Evolutionary conservation across 2,113 vertebrate species (phyloP), one percentile per base, ranked within the genome.

Genomic region (Perca fluviatilis): DNA sequence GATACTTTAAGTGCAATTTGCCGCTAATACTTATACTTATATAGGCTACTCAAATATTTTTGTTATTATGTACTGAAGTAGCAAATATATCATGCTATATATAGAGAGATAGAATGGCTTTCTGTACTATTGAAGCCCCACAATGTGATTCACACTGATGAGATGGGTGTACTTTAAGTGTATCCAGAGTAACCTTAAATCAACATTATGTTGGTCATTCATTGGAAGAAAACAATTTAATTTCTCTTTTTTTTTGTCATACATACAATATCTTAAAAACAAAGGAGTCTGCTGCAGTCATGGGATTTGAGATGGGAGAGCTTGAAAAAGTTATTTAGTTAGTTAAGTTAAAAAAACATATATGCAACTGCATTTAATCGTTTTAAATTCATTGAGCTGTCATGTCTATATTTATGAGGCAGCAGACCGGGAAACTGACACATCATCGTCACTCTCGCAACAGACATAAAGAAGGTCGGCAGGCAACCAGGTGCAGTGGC

Each of bases 371-470:
- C 63, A 58, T 86, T 86, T 54, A n/a, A 76, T 86, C 58, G 67
- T 75, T 78, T 82, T 27, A 64, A 75, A 83, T 75, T 65, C 50
- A 43, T 3, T 10, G 60, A 82, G 75, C 68, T 61, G 64, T 82
- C 77, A 27, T 40, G 50, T n/a, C 74, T 19, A 9, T 70, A 74
- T 68, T 74, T 75, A 50, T 50, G 40, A 79, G 47, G 27, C 54
- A 74, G 56, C 58, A 36, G 51, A 72, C 6, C 43, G 23, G 49
- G 33, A 77, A 73, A 69, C n/a, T 57, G 50, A 53, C 72, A 58
- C 1, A 60, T 82, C 70, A 61, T 51, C 66, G 75, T 65, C 62
- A 54, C 54, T 47, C 16, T 72, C 68, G 25, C 53, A 63, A 18
- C 47, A 70, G 74, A 80, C 75, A 74, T 33, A 11, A 82, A 80